Percentiles rank a stretch among this genome's conserved stretches.
phyloP scores from a whole-genome alignment of 1,140 invertebrate species.

The Hetaerina americana region DNA sequence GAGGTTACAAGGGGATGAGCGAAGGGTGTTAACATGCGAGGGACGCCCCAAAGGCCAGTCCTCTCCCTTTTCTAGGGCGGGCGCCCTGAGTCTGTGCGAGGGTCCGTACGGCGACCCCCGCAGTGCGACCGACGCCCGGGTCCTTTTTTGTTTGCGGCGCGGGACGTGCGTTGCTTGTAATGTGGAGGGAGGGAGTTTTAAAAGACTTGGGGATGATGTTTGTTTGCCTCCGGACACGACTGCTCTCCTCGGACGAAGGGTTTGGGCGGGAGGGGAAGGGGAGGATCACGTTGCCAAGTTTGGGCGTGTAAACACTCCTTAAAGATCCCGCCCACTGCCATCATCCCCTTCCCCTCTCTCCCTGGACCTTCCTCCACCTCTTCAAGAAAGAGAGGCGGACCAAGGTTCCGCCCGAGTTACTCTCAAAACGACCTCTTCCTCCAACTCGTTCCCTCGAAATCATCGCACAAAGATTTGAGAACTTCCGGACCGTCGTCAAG shows the following conservation, averaged over 20 bases:
- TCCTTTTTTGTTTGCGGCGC: background rate
- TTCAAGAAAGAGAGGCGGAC: too few species aligned
- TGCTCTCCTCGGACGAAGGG: too few species aligned
- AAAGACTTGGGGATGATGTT: background rate
- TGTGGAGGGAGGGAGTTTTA: background rate
- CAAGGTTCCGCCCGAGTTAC: too few species aligned
- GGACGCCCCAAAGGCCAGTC: background rate
- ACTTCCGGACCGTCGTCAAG: too few species aligned
- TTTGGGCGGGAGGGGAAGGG: too few species aligned
- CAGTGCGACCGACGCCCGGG: background rate
- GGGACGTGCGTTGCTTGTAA: background rate
- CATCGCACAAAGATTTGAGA: too few species aligned
- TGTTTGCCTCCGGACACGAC: background rate
- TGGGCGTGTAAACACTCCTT: background rate
- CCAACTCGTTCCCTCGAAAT: too few species aligned
- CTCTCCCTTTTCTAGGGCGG: background rate
- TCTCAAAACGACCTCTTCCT: too few species aligned
- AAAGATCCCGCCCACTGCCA: too few species aligned
- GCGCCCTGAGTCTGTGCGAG: background rate
- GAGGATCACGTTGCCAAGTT: background rate
- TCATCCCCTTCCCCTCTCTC: too few species aligned
- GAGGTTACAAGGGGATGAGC: background rate
- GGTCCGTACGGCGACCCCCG: background rate
- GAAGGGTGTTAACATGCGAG: background rate
- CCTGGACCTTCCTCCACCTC: too few species aligned